Conservation (phyloP, 2,797 vertebrate species). For the Chelon labrosus region DNA sequence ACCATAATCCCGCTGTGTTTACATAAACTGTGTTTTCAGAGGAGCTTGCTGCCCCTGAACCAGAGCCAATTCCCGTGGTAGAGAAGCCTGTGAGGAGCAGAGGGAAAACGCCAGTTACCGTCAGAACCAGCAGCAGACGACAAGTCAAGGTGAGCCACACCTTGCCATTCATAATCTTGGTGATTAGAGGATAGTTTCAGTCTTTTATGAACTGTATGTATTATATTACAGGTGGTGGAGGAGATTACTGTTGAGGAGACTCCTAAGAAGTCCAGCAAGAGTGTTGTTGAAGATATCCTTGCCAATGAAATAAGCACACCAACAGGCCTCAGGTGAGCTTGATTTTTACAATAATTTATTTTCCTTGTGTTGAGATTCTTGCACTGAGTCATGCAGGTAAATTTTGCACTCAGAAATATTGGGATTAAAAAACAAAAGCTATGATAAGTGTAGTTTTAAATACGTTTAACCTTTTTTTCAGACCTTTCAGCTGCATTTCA, state of each 20-base stretch:
- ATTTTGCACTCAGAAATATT: neutral
- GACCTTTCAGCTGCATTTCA: too few species aligned
- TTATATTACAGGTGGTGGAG: conserved; percentile 83
- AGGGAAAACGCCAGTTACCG: conserved; percentile 85
- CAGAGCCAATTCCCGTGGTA: conserved; percentile 86
- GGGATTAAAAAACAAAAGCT: neutral
- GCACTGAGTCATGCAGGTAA: neutral
- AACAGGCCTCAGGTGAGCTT: conserved; percentile 91
- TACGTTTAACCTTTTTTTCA: too few species aligned
- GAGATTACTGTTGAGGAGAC: conserved; percentile 80
- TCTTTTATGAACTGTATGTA: conserved; percentile 12
- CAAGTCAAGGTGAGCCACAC: conserved; percentile 86
- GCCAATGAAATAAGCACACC: conserved; percentile 92
- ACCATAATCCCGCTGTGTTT: neutral
- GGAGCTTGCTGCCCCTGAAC: conserved; percentile 66
- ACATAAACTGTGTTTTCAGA: conserved; percentile 52
- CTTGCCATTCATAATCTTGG: neutral
- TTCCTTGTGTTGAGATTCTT: neutral
- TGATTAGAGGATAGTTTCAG: neutral
- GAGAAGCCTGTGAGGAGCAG: conserved; percentile 90
- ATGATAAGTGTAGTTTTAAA: neutral
- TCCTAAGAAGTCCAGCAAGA: conserved; percentile 86
- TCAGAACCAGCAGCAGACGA: conserved; percentile 89
- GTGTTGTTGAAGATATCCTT: conserved; percentile 95
- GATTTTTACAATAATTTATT: neutral